Evolutionary conservation across 2,797 vertebrate species (phyloP), one percentile per base, ranked within the genome.

Genomic region (Sebastes jordani): DNA sequence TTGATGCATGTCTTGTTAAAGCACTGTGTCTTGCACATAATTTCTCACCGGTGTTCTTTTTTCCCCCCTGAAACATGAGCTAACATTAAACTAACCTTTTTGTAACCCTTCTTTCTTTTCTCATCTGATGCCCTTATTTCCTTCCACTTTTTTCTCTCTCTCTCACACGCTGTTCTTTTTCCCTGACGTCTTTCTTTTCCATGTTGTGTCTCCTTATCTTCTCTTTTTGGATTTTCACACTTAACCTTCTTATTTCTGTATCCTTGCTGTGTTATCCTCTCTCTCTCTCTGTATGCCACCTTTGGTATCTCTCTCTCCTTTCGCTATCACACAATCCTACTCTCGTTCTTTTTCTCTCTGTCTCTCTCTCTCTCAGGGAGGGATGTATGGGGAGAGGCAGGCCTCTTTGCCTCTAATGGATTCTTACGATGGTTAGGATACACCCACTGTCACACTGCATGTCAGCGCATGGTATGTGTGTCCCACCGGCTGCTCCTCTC

Each of bases 391-490:
- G 90, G 92, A 95, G 92, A 95, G 94, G 89, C 94, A 94, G 91
- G 94, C 94, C 76, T 94, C 95, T 88, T 74, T 96, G 94, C 95
- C 95, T 94, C 92, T 96, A 76, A 79, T 95, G 93, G 95, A 96
- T 91, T 95, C 95, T 92, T 96, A 95, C 81, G 95, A 96, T 94
- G 95, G 96, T 96, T 96, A 96, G 96, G 88, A 93, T 78, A 90
- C 95, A 92, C 93, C 93, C 90, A 93, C 91, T 90, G 90, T 95
- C 91, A 92, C 93, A 94, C 91, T 96, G 95, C 95, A 96, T 96
- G 96, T 95, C 91, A 92, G 83, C 52, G 95, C 95, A 95, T 96
- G 95, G 95, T 96, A 95, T 95, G 95, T 96, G 93, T 95, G 93
- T 94, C 88, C 85, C 90, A 86, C 79, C 59, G 46, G 91, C 91